Evolutionary conservation across 2,888 invertebrate species (phyloP).

Genomic region (Phaonia tiefii): DNA sequence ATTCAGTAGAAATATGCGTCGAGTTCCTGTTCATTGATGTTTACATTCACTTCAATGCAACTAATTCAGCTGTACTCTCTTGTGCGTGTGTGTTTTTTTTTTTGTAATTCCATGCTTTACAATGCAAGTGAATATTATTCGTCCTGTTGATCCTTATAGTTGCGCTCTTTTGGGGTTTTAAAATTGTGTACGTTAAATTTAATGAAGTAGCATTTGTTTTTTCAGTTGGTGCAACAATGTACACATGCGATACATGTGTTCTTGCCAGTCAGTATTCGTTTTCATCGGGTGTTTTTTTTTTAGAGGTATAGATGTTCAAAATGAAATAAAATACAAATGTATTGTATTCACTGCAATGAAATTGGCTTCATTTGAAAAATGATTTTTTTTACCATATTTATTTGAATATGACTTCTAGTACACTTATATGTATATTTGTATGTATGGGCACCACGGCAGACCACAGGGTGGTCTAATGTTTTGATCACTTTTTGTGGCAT

Average conservation of each 20-base stretch:
- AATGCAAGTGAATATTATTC: background rate
- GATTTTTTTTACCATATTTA: no score
- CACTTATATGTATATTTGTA: no score
- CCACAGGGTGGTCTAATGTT: no score
- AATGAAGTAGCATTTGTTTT: background rate
- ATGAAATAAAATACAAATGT: no score
- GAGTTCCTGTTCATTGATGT: background rate
- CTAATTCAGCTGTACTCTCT: background rate
- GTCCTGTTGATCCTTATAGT: conserved; percentile 1
- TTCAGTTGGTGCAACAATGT: conserved; percentile 7
- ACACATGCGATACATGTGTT: conserved; percentile 32
- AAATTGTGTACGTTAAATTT: background rate
- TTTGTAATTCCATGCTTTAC: conserved; percentile 7
- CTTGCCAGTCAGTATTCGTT: background rate
- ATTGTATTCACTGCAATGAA: no score
- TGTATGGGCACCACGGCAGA: no score
- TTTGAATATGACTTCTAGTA: no score
- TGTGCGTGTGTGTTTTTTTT: background rate
- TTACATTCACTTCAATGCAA: background rate
- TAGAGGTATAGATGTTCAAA: no score
- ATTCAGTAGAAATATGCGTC: conserved; percentile 4
- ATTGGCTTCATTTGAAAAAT: no score
- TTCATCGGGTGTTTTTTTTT: no score
- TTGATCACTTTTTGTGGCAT: no score
- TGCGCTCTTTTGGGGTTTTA: background rate